phyloP scores from a whole-genome alignment of 2,113 vertebrate species.

The Pterocles gutturalis region DNA sequence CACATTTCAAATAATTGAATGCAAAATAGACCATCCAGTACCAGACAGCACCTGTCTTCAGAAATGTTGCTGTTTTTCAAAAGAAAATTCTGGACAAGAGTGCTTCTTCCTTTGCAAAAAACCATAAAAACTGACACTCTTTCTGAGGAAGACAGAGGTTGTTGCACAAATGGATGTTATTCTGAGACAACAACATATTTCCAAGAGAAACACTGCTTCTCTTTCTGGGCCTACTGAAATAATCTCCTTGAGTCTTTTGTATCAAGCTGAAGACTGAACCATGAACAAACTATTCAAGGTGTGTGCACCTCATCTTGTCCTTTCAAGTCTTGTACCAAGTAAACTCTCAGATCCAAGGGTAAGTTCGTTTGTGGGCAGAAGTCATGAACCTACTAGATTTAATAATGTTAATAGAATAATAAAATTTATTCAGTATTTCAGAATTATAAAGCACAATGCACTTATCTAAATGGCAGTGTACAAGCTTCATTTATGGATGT shows the following conservation, averaged over 20 bases:
- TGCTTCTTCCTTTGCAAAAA: not conserved
- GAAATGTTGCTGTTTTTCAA: not conserved
- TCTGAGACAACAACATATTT: not conserved
- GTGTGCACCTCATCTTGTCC: not conserved
- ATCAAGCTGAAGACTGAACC: not conserved
- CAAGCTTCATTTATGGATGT: not conserved
- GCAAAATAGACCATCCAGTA: not conserved
- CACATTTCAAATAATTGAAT: not conserved
- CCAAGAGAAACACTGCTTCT: not conserved
- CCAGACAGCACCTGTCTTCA: not conserved
- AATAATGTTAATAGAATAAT: not conserved
- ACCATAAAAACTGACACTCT: not conserved
- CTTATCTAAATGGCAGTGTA: not conserved
- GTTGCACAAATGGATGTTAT: not conserved
- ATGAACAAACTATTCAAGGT: not conserved
- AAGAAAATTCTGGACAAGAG: not conserved
- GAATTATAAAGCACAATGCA: not conserved
- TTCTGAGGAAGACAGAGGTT: not conserved
- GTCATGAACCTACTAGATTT: not conserved
- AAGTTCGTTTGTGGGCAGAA: not conserved
- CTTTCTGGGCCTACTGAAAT: not conserved
- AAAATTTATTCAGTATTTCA: not conserved
- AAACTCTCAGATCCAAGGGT: not conserved
- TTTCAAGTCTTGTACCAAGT: not conserved
- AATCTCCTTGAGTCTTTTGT: not conserved